Base-by-base conservation (phyloP, 2,888 invertebrate genomes). In the Netelia virgata region DNA sequence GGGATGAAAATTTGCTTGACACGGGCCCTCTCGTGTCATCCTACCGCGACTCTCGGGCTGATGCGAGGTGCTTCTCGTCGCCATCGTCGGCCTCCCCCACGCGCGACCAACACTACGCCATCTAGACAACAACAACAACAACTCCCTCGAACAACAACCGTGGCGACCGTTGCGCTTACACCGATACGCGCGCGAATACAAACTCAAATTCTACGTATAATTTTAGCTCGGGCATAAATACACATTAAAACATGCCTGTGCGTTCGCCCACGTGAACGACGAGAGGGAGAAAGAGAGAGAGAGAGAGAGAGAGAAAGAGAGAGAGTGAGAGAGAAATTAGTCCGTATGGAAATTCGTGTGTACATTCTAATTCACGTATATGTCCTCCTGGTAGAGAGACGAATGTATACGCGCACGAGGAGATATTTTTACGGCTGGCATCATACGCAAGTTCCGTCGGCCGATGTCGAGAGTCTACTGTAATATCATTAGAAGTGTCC, bases 141-240 rank as follows among this genome's bases (percentile, higher is more conserved):
- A 59, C 77, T 50, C 66, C 55, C n/a, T 1, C 16, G 16, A 36
- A 11, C 28, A 59, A 47, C 47, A 11, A 50, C 18, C 61, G 36
- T 50, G 18, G 55, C 8, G 41, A 28, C 59, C 14, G 57, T 53
- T 11, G 47, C 20, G 10, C 36, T 57, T 23, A 20, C 41, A 23
- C 61, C 50, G 68, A 73, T 73, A 68, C 57, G 73, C 68, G 55
- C 47, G 16, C 14, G 36, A 61, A 69, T 36, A 61, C 23, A 11
- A 9, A 61, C 77, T 59, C 53, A 55, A 76, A 81, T 81, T 23
- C n/a, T 57, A 81, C 64, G 73, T 74, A 53, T 57, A 68, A 81
- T 70, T 47, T 63, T 69, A 69, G 73, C 74, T 43, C 61, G 81
- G 57, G 81, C 84, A 84, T 84, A 84, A 81, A 84, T 84, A 84